Evolutionary conservation across 2,888 invertebrate genomes (phyloP), one percentile per base, ranked within the genome.

Genomic region (Xestia sexstrigata): DNA sequence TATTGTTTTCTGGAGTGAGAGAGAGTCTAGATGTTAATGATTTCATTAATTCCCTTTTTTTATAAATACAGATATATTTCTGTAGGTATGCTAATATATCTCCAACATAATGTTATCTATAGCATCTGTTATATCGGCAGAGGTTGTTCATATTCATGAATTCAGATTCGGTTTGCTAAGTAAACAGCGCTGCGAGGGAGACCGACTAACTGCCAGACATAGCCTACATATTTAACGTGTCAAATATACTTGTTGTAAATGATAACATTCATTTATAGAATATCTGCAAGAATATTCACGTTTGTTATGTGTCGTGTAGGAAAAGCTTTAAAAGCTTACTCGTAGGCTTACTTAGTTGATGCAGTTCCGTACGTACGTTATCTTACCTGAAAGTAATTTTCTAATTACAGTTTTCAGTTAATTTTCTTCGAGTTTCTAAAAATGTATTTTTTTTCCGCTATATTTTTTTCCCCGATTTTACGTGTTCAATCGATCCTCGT

Each of bases 111-210:
- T 79, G 78, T 82, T 81, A 82, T 81, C 76, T 83, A 26, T 68
- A 72, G 49, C 68, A 76, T 66, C 77, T 82, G 66, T 79, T 72
- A 79, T 76, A 76, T 78, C 42, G 74, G 67, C 70, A 79, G 75
- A 58, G 75, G 74, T 67, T 73, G 72, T 92, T 90, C 90, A 91
- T 92, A 93, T 93, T 93, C 93, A 92, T 93, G 91, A 91, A 93
- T 92, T 93, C 93, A 92, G 90, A 92, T 92, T 91, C 88, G 87
- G 91, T 91, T 91, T 90, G 93, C 89, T 92, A 92, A 90, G 91
- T 90, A 92, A 92, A 93, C 88, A 91, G 82, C 70, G 80, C 79
- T 82, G 82, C 75, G 86, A 84, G 85, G 71, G 75, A 78, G 74
- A 79, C 84, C 74, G 76, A 79, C 82, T 81, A 78, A 85, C 84